Evolutionary conservation across 2,113 vertebrate genomes (phyloP), one percentile per base, ranked within the genome.

Genomic region (Chloebia gouldiae): DNA sequence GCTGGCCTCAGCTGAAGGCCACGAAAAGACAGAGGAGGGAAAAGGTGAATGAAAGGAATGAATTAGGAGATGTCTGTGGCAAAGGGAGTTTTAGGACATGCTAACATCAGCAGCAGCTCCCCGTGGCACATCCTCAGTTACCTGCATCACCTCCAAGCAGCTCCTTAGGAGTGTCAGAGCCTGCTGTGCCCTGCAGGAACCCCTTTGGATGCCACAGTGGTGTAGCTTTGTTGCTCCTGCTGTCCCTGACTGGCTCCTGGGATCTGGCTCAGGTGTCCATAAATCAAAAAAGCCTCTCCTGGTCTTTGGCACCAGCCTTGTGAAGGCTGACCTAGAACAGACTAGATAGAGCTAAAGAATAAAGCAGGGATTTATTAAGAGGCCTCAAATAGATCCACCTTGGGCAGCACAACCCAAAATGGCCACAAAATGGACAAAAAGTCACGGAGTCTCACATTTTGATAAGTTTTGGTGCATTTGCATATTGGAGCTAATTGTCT

Each of bases 171-270:
- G 57, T 3, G 8, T 5, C 25, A 25, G 37, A 40, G 20, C 13
- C 8, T 3, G 10, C 4, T n/a, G 22, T 63, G 61, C 47, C 19
- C 28, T 19, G 10, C 21, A 21, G 39, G n/a, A 7, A 1, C 33
- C 54, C 0, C 0, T 13, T 27, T 1, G 57, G 59, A 22, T 24
- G 35, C 13, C 45, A 2, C 40, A 13, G 27, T 18, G 23, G 1
- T 0, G 0, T 6, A 28, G 7, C 35, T 56, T 18, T 10, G 0
- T 2, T 21, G 9, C 3, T 64, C 20, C 68, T 54, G 10, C 15
- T 40, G 10, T 2, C 53, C 51, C 33, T 28, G 10, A 6, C 12
- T 10, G 33, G 7, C 44, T 54, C 30, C n/a, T 50, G 12, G 22
- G 10, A 5, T 39, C 40, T 65, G 33, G 5, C n/a, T 57, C 21